These are phyloP conservation scores for Axis porcinus DNA, from an alignment of 2,113 vertebrate genomes.

Conservation along the genomic window DNA sequence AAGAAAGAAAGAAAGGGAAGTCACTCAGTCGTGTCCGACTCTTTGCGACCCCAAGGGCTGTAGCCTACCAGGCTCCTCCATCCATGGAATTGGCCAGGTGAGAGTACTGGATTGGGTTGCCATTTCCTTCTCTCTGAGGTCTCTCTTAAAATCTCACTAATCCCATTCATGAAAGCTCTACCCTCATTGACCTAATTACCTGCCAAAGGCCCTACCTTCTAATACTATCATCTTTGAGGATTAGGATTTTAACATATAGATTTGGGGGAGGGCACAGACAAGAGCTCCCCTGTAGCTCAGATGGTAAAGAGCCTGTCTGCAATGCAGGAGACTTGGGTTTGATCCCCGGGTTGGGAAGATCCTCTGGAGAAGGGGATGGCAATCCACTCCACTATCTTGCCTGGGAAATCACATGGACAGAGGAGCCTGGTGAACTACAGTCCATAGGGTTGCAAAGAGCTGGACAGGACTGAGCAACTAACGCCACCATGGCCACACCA, in stretches of 20 bases:
- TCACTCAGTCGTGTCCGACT: too few relatives aligned
- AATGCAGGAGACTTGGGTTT: background rate
- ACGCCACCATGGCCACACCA: background rate
- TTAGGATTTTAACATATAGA: background rate
- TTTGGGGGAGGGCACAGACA: background rate
- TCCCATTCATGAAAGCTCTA: background rate
- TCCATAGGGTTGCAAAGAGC: background rate
- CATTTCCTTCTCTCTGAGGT: background rate
- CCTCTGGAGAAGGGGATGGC: background rate
- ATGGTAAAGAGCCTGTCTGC: background rate
- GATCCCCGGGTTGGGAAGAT: background rate
- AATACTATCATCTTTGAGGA: background rate
- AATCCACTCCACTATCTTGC: background rate
- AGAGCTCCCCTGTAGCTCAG: background rate
- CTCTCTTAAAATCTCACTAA: background rate
- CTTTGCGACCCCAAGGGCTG: too few relatives aligned
- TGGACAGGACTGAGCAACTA: background rate
- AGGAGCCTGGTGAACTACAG: background rate
- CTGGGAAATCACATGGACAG: background rate
- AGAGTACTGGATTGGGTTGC: too few relatives aligned
- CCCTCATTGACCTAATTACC: background rate
- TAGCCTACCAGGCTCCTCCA: too few relatives aligned
- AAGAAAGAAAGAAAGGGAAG: too few relatives aligned
- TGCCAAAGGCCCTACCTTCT: background rate
- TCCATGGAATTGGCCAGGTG: too few relatives aligned